phyloP scores from a whole-genome alignment of 2,113 vertebrate species.

The Turdus rufiventris region DNA sequence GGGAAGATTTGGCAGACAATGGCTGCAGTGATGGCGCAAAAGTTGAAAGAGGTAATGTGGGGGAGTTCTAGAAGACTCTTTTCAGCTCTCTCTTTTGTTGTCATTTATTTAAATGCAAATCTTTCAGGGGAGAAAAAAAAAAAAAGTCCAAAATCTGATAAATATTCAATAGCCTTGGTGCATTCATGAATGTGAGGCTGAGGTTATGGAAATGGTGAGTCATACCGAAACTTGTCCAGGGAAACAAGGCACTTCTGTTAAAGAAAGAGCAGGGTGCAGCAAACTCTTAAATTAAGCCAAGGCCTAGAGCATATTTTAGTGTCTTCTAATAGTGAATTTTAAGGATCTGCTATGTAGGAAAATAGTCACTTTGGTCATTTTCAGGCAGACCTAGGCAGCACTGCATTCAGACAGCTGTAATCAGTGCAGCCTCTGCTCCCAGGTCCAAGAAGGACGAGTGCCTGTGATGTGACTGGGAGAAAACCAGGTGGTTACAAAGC shows the following conservation, averaged over 20 bases:
- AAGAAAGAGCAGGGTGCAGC: background rate
- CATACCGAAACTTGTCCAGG: background rate
- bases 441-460: background rate
- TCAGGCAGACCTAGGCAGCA: background rate
- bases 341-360: background rate
- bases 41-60: background rate
- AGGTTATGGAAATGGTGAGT: background rate
- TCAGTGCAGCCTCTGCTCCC: background rate
- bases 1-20: slow-evolving; percentile 30
- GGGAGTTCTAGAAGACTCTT: background rate
- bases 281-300: background rate
- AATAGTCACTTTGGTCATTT: background rate
- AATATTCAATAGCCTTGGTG: slow-evolving; percentile 17
- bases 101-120: slow-evolving; percentile 57
- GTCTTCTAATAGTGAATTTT: background rate
- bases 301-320: background rate
- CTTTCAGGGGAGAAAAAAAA: background rate
- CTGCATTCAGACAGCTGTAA: background rate
- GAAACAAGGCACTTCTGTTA: background rate
- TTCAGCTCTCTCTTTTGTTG: slow-evolving; percentile 26
- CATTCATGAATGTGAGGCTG: background rate
- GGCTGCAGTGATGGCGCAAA: background rate
- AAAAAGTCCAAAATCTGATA: background rate
- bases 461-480: background rate
- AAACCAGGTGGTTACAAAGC: rapidly evolving